A percentile compares a stretch with the other conserved stretches of the same genome.
phyloP scores from a whole-genome alignment of 2,888 invertebrate species.

The Ormyrus thymus region DNA sequence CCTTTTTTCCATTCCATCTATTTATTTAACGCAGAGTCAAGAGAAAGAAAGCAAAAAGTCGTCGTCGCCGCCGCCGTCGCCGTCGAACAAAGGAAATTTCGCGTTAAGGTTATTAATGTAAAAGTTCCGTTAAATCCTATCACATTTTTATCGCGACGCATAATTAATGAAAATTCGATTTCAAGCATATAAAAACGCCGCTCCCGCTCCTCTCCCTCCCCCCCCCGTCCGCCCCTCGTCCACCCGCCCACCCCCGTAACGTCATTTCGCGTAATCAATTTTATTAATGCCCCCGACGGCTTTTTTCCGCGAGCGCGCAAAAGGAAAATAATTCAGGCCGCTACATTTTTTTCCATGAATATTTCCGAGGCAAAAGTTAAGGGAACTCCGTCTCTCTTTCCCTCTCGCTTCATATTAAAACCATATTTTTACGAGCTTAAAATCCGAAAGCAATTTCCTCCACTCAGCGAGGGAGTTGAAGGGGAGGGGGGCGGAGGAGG shows the following conservation, averaged over 20 bases:
- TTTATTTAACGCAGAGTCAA: slow-evolving; percentile 33
- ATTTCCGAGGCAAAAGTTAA: slow-evolving; percentile 50
- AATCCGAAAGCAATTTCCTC: slow-evolving; percentile 54
- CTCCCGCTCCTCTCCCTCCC: background rate
- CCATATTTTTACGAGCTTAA: slow-evolving; percentile 53
- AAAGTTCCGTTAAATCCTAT: slow-evolving; percentile 36
- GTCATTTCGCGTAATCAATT: slow-evolving; percentile 51
- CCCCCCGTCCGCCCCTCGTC: background rate
- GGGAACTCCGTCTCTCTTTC: slow-evolving; percentile 13
- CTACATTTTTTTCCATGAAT: slow-evolving; percentile 50
- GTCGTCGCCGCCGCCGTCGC: background rate
- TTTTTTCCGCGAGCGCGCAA: slow-evolving; percentile 32
- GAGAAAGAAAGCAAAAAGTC: background rate
- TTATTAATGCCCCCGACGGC: slow-evolving; percentile 45
- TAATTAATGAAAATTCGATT: slow-evolving; percentile 54
- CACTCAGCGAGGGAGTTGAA: slow-evolving; percentile 11
- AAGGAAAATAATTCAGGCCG: slow-evolving; percentile 51
- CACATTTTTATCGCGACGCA: slow-evolving; percentile 44
- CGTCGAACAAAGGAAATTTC: background rate
- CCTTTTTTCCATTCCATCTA: slow-evolving; percentile 7
- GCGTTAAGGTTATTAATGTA: slow-evolving; percentile 31
- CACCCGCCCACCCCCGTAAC: slow-evolving; percentile 1
- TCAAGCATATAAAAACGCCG: slow-evolving; percentile 46
- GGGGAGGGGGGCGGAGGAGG: background rate
- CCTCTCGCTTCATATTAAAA: slow-evolving; percentile 48